Base-by-base conservation (phyloP, 92 coral and sea anemone species). In the Porites evermanni region DNA sequence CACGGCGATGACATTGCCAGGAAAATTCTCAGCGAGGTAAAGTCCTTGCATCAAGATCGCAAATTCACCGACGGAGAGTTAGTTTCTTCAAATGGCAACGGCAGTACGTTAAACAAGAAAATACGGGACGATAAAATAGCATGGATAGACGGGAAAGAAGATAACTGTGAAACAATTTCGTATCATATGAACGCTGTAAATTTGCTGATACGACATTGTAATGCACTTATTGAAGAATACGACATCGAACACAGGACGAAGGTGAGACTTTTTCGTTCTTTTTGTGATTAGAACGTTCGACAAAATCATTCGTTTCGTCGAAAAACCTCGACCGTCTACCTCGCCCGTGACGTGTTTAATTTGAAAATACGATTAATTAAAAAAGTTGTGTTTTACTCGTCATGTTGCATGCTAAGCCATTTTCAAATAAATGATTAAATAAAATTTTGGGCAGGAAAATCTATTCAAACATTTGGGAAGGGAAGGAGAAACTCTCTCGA, bases 91-190 rank as follows among this genome's bases (percentile, higher is more conserved):
- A 78, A 90, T 16, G 94, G 88, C 1, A 87, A 87, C 52, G 92
- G 92, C 6, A 79, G 88, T n/a, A 85, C 87, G 54, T 76, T 90
- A 20, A 88, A 95, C 67, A 87, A 91, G 65, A 87, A 90, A 74
- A 86, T 96, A 59, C 89, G 99, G 26, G 99, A 95, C 16, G 99
- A 96, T 81, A 91, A 89, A 59, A 96, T 95, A 20, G 83, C 95
- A 0, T 96, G 99, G 99, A 70, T 94, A 13, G 93, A 86, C 47
- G 94, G 97, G 0, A 91, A 26, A 23, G 98, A 96, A 53, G 70
- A 74, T 68, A 82, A 87, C 6, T 91, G 93, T 24, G 78, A 70
- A 2, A 84, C 91, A 8, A 91, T 91, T 12, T 79, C 89, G 5
- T 75, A 76, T 67, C 99, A 96, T 73, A 96, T 96, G 98, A 82